Evolutionary conservation across 2,113 vertebrate genomes (phyloP), one percentile per base, ranked within the genome.

Genomic region (Fulmarus glacialis): DNA sequence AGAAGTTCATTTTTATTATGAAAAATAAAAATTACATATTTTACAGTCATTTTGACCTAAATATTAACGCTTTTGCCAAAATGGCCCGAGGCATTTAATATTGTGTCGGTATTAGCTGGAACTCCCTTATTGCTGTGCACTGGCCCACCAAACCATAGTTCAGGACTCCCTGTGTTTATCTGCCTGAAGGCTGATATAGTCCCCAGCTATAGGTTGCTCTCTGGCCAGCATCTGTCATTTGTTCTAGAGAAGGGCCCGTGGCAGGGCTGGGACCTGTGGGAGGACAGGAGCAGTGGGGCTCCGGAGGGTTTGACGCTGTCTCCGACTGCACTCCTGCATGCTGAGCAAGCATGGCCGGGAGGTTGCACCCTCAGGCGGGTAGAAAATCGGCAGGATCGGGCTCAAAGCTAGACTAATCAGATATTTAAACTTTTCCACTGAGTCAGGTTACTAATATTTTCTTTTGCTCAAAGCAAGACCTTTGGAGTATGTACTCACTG

Each of bases 391-490:
- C 40, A 70, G 40, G 43, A 52, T 58, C 0, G 0, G 21, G 14
- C 68, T 83, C n/a, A 82, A 34, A 82, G 29, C 22, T 75, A 89
- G 88, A 80, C 82, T 95, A 89, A 72, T 88, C 72, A 95, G 83
- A 90, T 96, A 96, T 86, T 95, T 96, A 87, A 96, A 90, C 72
- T 95, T 93, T 94, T 86, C 85, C 70, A 86, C 8, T 94, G 89
- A 87, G 94, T 97, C 91, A 90, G 90, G 92, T 96, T 97, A 95
- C 89, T 95, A 90, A 93, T 82, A 92, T 86, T 92, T 97, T 91
- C 70, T 94, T 97, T 89, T 97, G 15, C 84, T 97, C 32, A 5
- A 80, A 96, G 88, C 78, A 83, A 43, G 96, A 84, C 63, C 77
- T 97, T 91, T 84, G 85, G 94, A 96, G 86, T 72, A 88, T 82